Evolutionary conservation across 2,888 invertebrate species (phyloP).

Genomic region (Cremastinae sp.): DNA sequence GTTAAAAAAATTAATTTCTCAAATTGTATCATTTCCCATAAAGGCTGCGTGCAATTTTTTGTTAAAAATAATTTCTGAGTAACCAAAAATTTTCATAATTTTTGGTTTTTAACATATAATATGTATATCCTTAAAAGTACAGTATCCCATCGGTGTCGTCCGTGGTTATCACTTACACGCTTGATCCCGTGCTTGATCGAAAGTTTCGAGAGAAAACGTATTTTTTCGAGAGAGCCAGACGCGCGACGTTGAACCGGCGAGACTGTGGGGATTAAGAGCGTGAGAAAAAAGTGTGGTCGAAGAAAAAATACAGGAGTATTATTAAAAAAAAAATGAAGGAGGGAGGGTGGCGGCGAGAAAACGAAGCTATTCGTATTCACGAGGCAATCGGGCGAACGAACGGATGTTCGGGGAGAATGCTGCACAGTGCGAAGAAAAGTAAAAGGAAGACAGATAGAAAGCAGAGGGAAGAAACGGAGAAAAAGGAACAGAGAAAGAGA

Average conservation of each 20-base stretch:
- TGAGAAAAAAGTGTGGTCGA: conserved; percentile 13
- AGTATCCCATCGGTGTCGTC: too few species aligned
- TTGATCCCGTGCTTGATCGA: too few species aligned
- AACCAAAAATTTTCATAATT: too few species aligned
- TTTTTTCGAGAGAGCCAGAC: neutral
- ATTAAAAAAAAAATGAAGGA: conserved; percentile 20
- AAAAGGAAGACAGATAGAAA: conserved; percentile 20
- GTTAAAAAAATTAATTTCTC: too few species aligned
- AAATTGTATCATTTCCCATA: too few species aligned
- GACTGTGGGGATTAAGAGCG: conserved; percentile 10
- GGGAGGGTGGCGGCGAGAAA: conserved; percentile 45
- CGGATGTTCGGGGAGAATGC: conserved; percentile 18
- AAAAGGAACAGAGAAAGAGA: conserved; percentile 24
- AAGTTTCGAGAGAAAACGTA: too few species aligned
- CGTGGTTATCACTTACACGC: too few species aligned
- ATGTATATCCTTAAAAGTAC: too few species aligned
- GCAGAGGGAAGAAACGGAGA: neutral
- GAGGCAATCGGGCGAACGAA: conserved; percentile 38
- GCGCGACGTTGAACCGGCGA: neutral
- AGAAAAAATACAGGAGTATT: conserved; percentile 7
- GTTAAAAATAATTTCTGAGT: too few species aligned
- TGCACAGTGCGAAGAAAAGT: conserved; percentile 6
- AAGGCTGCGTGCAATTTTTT: too few species aligned
- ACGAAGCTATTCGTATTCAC: conserved; percentile 59
- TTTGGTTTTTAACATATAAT: too few species aligned